These are phyloP conservation scores for Penelope pileata DNA, from an alignment of 2,113 vertebrate genomes.

Conservation along the genomic window DNA sequence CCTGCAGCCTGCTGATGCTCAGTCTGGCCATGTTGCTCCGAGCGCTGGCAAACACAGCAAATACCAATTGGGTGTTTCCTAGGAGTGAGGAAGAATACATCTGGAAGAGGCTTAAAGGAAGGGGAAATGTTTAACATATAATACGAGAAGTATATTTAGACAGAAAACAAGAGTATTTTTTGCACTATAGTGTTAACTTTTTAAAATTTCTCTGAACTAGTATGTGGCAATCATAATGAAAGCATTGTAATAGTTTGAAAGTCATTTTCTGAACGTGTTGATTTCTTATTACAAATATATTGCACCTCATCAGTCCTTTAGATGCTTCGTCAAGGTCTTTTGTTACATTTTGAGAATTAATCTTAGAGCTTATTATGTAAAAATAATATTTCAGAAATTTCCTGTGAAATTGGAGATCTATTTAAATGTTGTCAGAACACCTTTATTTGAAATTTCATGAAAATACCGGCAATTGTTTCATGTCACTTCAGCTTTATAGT, in stretches of 20 bases:
- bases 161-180: not conserved
- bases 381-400: not conserved
- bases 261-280: not conserved
- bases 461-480: not conserved
- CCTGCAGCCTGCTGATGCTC: not conserved
- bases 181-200: not conserved
- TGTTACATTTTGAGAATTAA: not conserved
- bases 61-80: not conserved
- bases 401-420: not conserved
- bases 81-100: not conserved
- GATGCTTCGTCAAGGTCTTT: not conserved
- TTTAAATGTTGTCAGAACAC: not conserved
- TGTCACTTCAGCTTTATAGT: not conserved
- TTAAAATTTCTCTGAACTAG: not conserved
- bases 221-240: not conserved
- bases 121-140: not conserved
- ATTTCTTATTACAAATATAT: not conserved
- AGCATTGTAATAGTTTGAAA: not conserved
- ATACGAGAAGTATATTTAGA: not conserved
- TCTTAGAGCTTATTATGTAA: not conserved
- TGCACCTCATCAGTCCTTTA: not conserved
- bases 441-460: not conserved
- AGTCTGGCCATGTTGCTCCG: not conserved
- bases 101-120: not conserved
- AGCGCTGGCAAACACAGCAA: not conserved